Conservation (phyloP, 1,140 invertebrate species). For the Leptinotarsa undecemlineata region DNA sequence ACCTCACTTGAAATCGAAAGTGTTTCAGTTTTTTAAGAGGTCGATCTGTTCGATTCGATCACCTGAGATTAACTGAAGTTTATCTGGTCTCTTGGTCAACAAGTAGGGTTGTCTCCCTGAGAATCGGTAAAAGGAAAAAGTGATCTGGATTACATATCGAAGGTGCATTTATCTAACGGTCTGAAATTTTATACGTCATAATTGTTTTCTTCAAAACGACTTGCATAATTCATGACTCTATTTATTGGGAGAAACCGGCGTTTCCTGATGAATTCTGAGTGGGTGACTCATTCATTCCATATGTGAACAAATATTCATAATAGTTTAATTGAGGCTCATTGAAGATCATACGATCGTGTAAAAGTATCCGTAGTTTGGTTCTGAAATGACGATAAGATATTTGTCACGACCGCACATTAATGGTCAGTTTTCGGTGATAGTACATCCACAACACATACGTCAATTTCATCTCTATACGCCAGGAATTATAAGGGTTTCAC, state of each 20-base stretch:
- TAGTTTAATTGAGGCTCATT: neutral
- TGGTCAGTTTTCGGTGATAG: too few species aligned
- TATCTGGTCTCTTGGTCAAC: constrained; percentile 24
- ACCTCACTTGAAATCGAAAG: constrained; percentile 35
- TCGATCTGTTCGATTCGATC: constrained; percentile 39
- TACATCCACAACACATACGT: too few species aligned
- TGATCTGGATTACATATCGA: constrained; percentile 9
- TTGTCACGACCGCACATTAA: too few species aligned
- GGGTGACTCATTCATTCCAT: constrained; percentile 2
- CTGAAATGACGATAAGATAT: too few species aligned
- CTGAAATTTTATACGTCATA: neutral
- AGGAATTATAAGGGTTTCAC: too few species aligned
- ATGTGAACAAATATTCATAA: neutral
- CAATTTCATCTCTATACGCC: too few species aligned
- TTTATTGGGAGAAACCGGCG: neutral
- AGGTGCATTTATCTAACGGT: neutral
- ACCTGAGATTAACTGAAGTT: constrained; percentile 39
- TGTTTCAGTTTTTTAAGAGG: constrained; percentile 19
- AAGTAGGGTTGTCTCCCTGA: constrained; percentile 33
- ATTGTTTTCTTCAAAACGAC: neutral
- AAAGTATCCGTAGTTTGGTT: too few species aligned
- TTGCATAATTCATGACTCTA: neutral
- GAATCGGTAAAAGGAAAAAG: constrained; percentile 32
- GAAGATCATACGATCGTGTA: too few species aligned
- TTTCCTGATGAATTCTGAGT: neutral